A percentile compares a stretch with the other conserved stretches of the same genome.
Conservation (phyloP, 1,140 invertebrate genomes). For the Bursaphelenchus mucronatus region DNA sequence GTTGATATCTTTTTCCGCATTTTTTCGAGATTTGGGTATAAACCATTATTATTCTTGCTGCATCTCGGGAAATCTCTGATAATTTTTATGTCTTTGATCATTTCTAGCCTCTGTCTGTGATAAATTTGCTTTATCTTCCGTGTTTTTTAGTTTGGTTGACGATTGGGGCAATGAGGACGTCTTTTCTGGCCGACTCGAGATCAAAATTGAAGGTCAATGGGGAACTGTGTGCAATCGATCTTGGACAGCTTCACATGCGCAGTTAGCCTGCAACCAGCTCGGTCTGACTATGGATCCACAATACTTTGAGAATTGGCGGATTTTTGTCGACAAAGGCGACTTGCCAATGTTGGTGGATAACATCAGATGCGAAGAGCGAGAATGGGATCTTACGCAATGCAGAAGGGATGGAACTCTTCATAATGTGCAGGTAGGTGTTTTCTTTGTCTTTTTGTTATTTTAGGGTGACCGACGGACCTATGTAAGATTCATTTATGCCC, state of each 20-base stretch:
- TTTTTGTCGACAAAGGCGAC: slow-evolving; percentile 34
- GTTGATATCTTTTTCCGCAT: too few relatives aligned
- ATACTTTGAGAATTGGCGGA: slow-evolving; percentile 73
- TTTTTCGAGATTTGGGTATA: too few relatives aligned
- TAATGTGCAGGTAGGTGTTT: slow-evolving; percentile 38
- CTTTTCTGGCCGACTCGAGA: slow-evolving; percentile 65
- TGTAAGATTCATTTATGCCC: too few relatives aligned
- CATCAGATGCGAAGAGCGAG: slow-evolving; percentile 81
- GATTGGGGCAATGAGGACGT: slow-evolving; percentile 52
- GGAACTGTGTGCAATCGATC: slow-evolving; percentile 93
- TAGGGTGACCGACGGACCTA: too few relatives aligned
- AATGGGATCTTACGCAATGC: slow-evolving; percentile 84
- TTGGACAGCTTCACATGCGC: slow-evolving; percentile 86
- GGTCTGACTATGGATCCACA: slow-evolving; percentile 84
- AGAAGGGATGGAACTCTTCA: slow-evolving; percentile 70
- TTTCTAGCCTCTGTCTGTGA: too few relatives aligned
- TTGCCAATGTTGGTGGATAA: slow-evolving; percentile 68
- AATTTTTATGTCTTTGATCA: too few relatives aligned
- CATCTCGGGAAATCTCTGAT: too few relatives aligned
- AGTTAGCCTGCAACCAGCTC: slow-evolving; percentile 83
- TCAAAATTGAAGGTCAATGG: slow-evolving; percentile 76
- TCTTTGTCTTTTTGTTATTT: background rate
- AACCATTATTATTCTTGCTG: too few relatives aligned
- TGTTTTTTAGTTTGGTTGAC: slow-evolving; percentile 36
- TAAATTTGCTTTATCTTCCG: too few relatives aligned